phyloP scores from a whole-genome alignment of 2,113 vertebrate genomes.

The Malurus alboscapulatus region DNA sequence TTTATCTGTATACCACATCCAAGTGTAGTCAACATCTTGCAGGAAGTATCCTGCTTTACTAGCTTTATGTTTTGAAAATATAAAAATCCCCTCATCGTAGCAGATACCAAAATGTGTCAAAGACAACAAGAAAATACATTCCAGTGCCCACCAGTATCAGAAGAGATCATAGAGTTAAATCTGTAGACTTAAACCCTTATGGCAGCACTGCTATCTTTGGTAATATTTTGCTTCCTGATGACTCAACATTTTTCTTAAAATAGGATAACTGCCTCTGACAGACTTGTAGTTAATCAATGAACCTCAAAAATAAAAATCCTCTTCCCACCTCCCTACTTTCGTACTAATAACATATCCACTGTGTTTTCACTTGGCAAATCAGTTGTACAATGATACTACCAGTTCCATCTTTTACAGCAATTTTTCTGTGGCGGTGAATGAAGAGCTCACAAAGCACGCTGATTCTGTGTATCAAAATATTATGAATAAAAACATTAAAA shows the following conservation, averaged over 20 bases:
- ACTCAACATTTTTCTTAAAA: neutral
- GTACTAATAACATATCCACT: neutral
- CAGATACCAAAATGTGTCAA: neutral
- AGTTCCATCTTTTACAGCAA: neutral
- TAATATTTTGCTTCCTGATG: neutral
- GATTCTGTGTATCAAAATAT: neutral
- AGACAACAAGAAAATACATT: neutral
- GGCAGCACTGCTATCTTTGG: neutral
- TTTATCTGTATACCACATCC: neutral
- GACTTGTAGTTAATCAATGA: neutral
- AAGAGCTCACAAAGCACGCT: neutral
- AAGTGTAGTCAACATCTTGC: neutral
- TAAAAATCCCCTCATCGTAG: neutral
- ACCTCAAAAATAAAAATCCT: neutral
- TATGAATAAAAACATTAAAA: neutral
- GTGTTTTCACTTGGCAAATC: neutral
- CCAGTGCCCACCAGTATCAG: neutral
- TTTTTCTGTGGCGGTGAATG: neutral
- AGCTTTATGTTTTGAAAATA: neutral
- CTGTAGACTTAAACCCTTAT: neutral
- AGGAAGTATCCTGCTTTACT: neutral
- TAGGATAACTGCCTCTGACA: neutral
- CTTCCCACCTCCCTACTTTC: neutral
- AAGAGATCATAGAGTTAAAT: neutral
- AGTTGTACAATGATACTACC: fast-evolving